Percentiles rank a stretch among this genome's conserved stretches.
Evolutionary conservation across 2,113 vertebrate species (phyloP).

Genomic region (Barbus barbus): DNA sequence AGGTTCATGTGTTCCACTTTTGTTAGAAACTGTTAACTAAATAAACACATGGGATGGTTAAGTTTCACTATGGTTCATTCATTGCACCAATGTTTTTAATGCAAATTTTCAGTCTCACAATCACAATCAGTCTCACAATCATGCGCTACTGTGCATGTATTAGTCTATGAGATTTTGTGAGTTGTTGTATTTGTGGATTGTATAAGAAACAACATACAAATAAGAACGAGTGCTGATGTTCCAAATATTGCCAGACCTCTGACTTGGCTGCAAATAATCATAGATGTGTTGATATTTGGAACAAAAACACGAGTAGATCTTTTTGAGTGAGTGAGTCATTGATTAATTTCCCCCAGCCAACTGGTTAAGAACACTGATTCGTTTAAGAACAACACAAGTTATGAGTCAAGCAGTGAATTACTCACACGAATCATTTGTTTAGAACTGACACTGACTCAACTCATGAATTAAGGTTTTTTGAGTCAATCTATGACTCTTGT

Average conservation of each 20-base stretch:
- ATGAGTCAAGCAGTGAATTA: no score
- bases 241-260: neutral
- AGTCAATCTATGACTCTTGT: neutral
- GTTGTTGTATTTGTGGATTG: neutral
- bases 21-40: neutral
- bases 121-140: neutral
- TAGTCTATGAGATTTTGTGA: neutral
- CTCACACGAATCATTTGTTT: neutral
- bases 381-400: neutral
- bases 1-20: neutral
- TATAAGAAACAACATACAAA: neutral
- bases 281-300: neutral
- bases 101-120: no score
- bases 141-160: neutral
- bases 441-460: neutral
- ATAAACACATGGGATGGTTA: neutral
- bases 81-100: no score
- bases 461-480: no score
- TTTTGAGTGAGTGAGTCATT: no score
- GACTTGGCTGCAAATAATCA: neutral
- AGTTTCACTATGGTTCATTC: no score
- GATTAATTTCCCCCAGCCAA: neutral
- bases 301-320: no score
- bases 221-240: neutral
- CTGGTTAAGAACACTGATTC: neutral